Percentiles rank a stretch among this genome's conserved stretches.
Evolutionary conservation across 1,140 invertebrate genomes (phyloP).

Genomic region (Drosophila varians): DNA sequence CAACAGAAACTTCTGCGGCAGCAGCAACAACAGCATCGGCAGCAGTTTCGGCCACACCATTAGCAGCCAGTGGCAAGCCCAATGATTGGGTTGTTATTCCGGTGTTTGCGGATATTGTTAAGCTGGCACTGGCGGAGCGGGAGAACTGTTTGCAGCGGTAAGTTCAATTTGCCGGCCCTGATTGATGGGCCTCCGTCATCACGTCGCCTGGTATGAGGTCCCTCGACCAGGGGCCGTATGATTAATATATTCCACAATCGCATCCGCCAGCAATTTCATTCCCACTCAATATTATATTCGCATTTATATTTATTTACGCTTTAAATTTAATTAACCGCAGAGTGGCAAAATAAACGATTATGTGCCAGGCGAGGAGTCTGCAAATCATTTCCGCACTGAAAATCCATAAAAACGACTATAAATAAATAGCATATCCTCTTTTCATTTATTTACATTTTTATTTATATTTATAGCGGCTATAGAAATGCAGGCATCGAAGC

Average conservation of each 20-base stretch:
- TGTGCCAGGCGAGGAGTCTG: constrained; percentile 14
- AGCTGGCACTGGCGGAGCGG: constrained; percentile 78
- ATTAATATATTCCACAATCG: constrained; percentile 40
- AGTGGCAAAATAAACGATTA: constrained; percentile 40
- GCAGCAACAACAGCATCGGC: constrained; percentile 12
- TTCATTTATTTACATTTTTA: constrained; percentile 8
- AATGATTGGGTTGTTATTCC: constrained; percentile 83
- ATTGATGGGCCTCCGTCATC: constrained; percentile 27
- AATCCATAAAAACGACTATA: constrained; percentile 18
- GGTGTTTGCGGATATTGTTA: constrained; percentile 83
- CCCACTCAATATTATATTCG: constrained; percentile 4
- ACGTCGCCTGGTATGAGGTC: constrained; percentile 4
- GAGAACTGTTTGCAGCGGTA: constrained; percentile 80
- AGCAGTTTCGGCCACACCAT: constrained; percentile 36
- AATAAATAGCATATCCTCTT: constrained; percentile 19
- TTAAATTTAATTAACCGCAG: constrained; percentile 58
- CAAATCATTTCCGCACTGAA: constrained; percentile 18
- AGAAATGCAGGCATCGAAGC: constrained; percentile 12
- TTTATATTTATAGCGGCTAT: background rate
- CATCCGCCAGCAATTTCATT: constrained; percentile 14
- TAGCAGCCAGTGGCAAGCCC: constrained; percentile 49
- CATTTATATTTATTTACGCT: constrained; percentile 42
- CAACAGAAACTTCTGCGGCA: background rate
- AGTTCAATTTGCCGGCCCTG: constrained; percentile 43
- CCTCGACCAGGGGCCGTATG: background rate